Evolutionary conservation across 2,888 invertebrate species (phyloP).

Genomic region (Meteorus colon): DNA sequence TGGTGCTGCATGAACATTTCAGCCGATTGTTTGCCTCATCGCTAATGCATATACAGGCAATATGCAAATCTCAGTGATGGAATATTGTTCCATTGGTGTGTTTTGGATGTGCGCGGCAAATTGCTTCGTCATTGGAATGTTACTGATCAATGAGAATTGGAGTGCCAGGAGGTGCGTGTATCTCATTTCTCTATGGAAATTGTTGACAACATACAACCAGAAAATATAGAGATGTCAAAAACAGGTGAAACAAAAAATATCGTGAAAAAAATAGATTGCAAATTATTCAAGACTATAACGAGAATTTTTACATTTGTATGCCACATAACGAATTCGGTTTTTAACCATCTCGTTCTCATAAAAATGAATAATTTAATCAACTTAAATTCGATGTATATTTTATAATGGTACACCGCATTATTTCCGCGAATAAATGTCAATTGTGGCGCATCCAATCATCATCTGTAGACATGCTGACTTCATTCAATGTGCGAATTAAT

Average conservation of each 20-base stretch:
- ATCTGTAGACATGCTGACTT: conserved; percentile 33
- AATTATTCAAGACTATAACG: too few species aligned
- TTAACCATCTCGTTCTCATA: too few species aligned
- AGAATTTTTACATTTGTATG: too few species aligned
- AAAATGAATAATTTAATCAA: background rate
- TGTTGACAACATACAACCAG: background rate
- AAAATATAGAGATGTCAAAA: background rate
- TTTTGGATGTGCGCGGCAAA: conserved; percentile 26
- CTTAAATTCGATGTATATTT: background rate
- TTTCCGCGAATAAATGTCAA: background rate
- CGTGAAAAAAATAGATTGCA: too few species aligned
- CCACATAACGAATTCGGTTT: too few species aligned
- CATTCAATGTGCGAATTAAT: conserved; percentile 25
- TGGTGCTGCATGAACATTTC: conserved; percentile 21
- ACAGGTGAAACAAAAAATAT: background rate
- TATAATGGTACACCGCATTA: background rate
- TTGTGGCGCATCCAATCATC: conserved; percentile 1
- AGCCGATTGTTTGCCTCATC: conserved; percentile 47
- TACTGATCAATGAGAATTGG: background rate
- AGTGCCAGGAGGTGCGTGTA: too few species aligned
- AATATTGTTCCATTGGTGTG: conserved; percentile 47
- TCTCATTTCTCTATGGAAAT: background rate
- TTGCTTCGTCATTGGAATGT: conserved; percentile 23
- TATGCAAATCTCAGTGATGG: conserved; percentile 51
- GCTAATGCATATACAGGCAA: conserved; percentile 45